Conservation (phyloP, 2,888 invertebrate genomes). For the Plebejus argus region DNA sequence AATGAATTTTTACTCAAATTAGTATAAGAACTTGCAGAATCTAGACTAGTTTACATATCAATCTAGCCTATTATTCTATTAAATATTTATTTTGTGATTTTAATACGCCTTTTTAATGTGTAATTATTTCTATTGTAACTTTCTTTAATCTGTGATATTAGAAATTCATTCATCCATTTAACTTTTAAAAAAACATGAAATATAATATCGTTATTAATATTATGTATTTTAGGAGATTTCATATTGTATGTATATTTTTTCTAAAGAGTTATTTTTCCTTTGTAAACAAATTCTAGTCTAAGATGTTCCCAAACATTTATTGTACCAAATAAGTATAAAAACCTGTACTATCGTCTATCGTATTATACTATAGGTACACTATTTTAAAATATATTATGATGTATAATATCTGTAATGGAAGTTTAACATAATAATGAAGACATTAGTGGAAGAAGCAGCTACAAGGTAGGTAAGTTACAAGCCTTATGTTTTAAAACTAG, state of each 20-base stretch:
- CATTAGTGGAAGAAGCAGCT: too few relatives aligned
- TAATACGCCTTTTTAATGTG: neutral
- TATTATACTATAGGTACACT: neutral
- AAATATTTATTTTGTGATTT: neutral
- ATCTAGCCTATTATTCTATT: neutral
- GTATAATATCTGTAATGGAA: too few relatives aligned
- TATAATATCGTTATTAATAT: neutral
- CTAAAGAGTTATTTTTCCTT: neutral
- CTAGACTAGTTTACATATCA: neutral
- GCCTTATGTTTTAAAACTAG: too few relatives aligned
- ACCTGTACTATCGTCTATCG: neutral
- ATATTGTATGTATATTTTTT: neutral
- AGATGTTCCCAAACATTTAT: neutral
- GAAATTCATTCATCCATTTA: neutral
- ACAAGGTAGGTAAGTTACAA: too few relatives aligned
- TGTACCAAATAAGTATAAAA: neutral
- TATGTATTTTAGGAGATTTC: neutral
- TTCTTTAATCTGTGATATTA: conserved; percentile 33
- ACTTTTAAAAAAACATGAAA: neutral
- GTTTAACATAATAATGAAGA: too few relatives aligned
- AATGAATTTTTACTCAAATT: neutral
- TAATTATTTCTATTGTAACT: conserved; percentile 17
- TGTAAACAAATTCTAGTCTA: neutral
- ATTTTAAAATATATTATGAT: neutral
- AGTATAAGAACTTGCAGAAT: neutral